Conservation (phyloP, 2,888 invertebrate species). For the Oligia fasciuncula region DNA sequence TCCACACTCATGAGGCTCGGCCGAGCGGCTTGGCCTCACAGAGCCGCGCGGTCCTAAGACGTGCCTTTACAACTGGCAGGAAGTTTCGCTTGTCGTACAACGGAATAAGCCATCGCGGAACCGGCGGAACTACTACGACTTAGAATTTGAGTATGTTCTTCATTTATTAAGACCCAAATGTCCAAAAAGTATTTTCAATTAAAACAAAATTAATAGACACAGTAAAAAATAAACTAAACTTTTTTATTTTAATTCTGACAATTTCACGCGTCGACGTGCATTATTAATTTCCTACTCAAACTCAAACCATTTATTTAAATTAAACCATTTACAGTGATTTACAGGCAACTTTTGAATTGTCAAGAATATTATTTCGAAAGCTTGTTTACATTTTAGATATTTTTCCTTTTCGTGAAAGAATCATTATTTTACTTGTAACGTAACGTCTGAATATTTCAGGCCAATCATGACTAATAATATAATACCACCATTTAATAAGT, state of each 20-base stretch:
- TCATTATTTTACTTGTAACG: conserved; percentile 6
- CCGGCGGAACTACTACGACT: background rate
- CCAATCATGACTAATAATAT: conserved; percentile 33
- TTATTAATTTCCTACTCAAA: background rate
- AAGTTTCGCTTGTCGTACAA: no score
- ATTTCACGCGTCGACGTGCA: conserved; percentile 7
- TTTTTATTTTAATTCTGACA: conserved; percentile 9
- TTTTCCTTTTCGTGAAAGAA: conserved; percentile 42
- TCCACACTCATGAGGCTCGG: no score
- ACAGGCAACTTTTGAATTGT: no score
- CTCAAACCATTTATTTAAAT: no score
- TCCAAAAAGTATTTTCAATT: conserved; percentile 5
- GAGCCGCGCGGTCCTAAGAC: no score
- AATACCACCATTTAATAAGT: conserved; percentile 68
- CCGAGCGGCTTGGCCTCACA: no score
- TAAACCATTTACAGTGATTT: no score
- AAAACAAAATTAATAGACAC: background rate
- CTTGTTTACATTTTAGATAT: conserved; percentile 39
- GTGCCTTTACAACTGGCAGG: no score
- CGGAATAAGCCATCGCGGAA: background rate
- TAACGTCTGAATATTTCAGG: conserved; percentile 10
- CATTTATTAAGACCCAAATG: background rate
- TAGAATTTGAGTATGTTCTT: conserved; percentile 1
- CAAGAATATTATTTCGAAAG: conserved; percentile 32
- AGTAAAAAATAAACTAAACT: background rate